Conservation (phyloP, 2,797 vertebrate genomes). For the Gila robusta region DNA sequence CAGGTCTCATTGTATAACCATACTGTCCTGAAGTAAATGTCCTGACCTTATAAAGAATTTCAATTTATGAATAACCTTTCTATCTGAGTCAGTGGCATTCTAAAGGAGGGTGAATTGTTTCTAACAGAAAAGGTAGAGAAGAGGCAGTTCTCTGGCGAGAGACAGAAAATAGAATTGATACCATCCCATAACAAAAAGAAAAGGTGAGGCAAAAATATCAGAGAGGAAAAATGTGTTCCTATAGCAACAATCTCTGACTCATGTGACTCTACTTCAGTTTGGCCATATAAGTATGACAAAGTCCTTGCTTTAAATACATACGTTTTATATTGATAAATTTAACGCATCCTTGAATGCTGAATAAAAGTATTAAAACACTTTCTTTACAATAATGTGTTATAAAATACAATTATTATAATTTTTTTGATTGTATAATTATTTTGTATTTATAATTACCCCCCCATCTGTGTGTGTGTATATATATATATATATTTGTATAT, state of each 20-base stretch:
- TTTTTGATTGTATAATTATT: no score
- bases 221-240: constrained; percentile 8
- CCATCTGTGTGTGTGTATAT: no score
- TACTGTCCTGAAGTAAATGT: constrained; percentile 3
- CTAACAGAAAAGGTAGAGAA: constrained; percentile 19
- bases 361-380: neutral
- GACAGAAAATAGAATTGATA: neutral
- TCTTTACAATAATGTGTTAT: no score
- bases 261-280: neutral
- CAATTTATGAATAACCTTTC: constrained; percentile 20
- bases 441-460: no score
- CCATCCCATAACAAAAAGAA: constrained; percentile 19
- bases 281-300: neutral
- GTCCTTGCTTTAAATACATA: neutral
- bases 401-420: neutral
- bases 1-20: neutral
- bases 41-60: neutral
- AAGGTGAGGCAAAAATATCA: constrained; percentile 16
- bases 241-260: constrained; percentile 31
- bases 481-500: no score
- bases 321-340: neutral
- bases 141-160: neutral
- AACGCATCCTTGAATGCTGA: neutral
- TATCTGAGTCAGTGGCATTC: constrained; percentile 16
- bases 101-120: neutral